Evolutionary conservation across 1,140 invertebrate species (phyloP), one percentile per base, ranked within the genome.

Genomic region (Pogonus chalceus): DNA sequence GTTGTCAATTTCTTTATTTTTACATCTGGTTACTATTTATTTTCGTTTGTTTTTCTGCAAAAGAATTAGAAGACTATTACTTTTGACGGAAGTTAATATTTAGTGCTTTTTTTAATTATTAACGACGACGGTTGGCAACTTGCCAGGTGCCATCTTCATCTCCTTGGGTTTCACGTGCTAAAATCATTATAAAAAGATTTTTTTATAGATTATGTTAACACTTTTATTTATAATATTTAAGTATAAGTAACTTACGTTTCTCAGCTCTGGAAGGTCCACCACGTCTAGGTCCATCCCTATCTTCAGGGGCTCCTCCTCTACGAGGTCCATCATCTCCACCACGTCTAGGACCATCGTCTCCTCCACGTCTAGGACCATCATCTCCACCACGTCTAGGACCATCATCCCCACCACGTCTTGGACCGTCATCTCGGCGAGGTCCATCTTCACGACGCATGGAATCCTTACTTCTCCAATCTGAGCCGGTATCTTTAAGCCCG

Each of bases 231-330:
- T 21, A 47, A 46, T 37, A 51, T 35, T 20, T 20, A 55, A 31
- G 4, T 18, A 24, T 51, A 51, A 31, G 21, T 14, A 49, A 53
- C 56, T 58, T 58, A 64, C 64, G 58, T 60, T 65, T 65, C n/a
- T n/a, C n/a, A n/a, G n/a, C n/a, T 31, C 4, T 31, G 26, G 26
- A 7, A 7, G 26, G 14, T 31, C 4, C 26, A 31, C 26, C 14
- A 14, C 4, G 14, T 14, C 14, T 31, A 31, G 4, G 4, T 31
- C 14, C 14, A 43, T 64, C 62, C 31, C 57, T 57, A 48, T 47
- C 56, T 16, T 56, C 53, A 16, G 62, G 57, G 2, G 56, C 35
- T n/a, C 1, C 23, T 49, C 48, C 23, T 10, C 48, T 35, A 48
- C 49, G 37, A 43, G 21, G 20, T 57, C 60, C 26, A 53, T 48